A percentile compares a stretch with the other conserved stretches of the same genome.
phyloP scores from a whole-genome alignment of 2,888 invertebrate genomes.

The Fragum sueziense region DNA sequence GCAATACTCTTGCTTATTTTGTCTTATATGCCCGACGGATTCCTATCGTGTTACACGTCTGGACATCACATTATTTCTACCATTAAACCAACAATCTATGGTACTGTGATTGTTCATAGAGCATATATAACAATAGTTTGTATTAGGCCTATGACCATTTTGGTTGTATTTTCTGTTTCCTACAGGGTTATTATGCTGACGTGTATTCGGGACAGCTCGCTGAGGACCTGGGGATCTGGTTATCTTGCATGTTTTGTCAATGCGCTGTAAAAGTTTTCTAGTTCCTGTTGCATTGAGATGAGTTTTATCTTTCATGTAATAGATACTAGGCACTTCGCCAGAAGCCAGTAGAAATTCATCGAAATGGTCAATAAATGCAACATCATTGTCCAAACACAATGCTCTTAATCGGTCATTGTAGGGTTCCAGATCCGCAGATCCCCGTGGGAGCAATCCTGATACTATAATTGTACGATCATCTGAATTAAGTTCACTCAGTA shows the following conservation, averaged over 20 bases:
- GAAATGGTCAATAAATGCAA: not conserved
- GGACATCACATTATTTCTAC: no score
- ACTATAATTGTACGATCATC: not conserved
- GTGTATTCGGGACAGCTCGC: no score
- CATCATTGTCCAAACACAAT: not conserved
- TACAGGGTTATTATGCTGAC: no score
- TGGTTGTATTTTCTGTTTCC: not conserved
- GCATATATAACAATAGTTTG: not conserved
- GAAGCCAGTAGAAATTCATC: not conserved
- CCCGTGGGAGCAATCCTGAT: not conserved
- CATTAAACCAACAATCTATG: not conserved
- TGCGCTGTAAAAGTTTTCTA: not conserved
- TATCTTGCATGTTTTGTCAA: not conserved
- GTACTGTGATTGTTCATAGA: constrained; percentile 1
- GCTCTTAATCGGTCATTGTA: not conserved
- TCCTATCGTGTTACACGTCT: no score
- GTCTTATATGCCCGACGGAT: no score
- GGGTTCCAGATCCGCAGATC: not conserved
- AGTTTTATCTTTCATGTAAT: not conserved
- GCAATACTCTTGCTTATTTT: no score
- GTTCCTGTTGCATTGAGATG: not conserved
- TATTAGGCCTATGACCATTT: not conserved
- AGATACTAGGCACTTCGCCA: not conserved
- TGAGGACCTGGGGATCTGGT: not conserved
- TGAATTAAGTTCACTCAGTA: not conserved